Base-by-base conservation (phyloP, 64 coral and sea anemone species). In the Montipora foliosa region DNA sequence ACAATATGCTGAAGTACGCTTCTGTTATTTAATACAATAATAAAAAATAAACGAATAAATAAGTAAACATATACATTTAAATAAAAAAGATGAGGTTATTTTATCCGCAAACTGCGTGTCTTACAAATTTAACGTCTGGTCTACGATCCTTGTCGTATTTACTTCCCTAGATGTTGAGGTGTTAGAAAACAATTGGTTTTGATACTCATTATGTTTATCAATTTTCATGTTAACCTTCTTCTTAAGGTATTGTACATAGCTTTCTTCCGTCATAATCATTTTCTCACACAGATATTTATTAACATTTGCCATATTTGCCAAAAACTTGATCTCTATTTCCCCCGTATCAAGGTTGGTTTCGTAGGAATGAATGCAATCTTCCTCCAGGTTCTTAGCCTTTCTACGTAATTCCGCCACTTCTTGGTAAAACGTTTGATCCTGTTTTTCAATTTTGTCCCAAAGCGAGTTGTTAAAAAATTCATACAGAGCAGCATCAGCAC, bases 281-380 rank as follows among this genome's bases (percentile, higher is more conserved):
- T 92, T 92, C 8, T 92, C 81, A 17, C 90, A 92, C 2, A 92
- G 7, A 84, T 92, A 92, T 85, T 64, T 75, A 60, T 66, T 77
- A 20, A 84, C 19, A 17, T 82, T 76, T 13, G 70, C 11, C n/a
- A 45, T n/a, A 9, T 92, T 15, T 4, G 15, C 71, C 29, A 49
- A 24, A 1, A 92, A 13, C 50, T 85, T 92, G 12, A 86, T 66
- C 44, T 75, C 74, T 0, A 92, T 13, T 92, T 92, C 90, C 14
- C 90, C 90, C 0, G 90, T 92, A 62, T 92, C 72, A 6, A 10
- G 51, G 29, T 92, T 83, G 8, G 82, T 75, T 25, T 62, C 3
- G 6, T 61, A 53, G 13, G 80, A 85, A 20, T 60, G 22, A 25
- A 92, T 85, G 44, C 90, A 92, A 16, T 86, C 70, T 44, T 72